These are phyloP conservation scores for Proctacanthus coquilletti DNA, from an alignment of 1,140 invertebrate species.

Conservation along the genomic window DNA sequence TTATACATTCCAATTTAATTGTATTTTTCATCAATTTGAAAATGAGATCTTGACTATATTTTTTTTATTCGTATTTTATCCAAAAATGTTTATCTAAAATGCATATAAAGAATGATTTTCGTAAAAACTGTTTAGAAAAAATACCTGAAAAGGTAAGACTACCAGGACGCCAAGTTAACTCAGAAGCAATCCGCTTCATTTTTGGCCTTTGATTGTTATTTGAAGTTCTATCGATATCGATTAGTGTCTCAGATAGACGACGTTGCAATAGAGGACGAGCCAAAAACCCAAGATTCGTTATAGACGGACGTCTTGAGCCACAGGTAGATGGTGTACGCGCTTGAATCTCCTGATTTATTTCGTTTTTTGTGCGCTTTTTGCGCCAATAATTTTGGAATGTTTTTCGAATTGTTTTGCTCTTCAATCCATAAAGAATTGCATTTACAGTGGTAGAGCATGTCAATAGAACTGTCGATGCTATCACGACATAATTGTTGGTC, in stretches of 20 bases:
- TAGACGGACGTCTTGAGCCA: constrained; percentile 52
- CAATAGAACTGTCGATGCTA: constrained; percentile 29
- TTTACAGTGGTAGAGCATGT: constrained; percentile 55
- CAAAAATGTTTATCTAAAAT: too few relatives aligned
- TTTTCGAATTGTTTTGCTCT: constrained; percentile 49
- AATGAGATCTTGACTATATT: too few relatives aligned
- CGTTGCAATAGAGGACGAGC: constrained; percentile 42
- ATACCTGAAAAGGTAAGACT: background rate
- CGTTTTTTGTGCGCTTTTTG: constrained; percentile 63
- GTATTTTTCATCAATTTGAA: too few relatives aligned
- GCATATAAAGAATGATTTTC: too few relatives aligned
- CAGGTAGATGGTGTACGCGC: constrained; percentile 59
- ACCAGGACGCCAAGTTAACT: constrained; percentile 18
- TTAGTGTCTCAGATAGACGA: constrained; percentile 46
- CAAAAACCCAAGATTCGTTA: constrained; percentile 46
- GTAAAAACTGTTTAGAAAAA: too few relatives aligned
- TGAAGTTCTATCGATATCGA: constrained; percentile 33
- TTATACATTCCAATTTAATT: too few relatives aligned
- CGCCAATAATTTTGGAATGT: constrained; percentile 63
- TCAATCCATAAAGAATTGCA: constrained; percentile 59
- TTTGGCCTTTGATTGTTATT: constrained; percentile 11
- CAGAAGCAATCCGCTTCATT: constrained; percentile 29
- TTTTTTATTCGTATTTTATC: too few relatives aligned
- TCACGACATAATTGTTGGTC: background rate
- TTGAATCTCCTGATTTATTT: constrained; percentile 61